These are phyloP conservation scores for Bradynema listronoti DNA, from an alignment of 1,140 invertebrate species.

Conservation along the genomic window DNA sequence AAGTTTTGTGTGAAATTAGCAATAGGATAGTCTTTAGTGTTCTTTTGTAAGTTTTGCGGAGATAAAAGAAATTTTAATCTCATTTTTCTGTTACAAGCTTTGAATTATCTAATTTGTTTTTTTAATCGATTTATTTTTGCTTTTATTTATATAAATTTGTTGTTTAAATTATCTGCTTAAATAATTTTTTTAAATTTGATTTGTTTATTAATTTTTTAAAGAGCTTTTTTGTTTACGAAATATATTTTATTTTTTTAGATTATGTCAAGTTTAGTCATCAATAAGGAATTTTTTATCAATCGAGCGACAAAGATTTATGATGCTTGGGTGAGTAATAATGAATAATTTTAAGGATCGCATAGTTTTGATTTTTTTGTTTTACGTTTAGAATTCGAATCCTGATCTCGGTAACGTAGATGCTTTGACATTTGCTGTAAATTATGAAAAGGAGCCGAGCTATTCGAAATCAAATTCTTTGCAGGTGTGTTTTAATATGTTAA, in stretches of 20 bases:
- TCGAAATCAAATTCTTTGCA: conserved; percentile 49
- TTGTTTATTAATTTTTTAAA: too few relatives aligned
- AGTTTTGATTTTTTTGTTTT: conserved; percentile 17
- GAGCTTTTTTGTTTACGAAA: conserved; percentile 2
- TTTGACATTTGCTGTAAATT: conserved; percentile 24
- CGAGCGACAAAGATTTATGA: conserved; percentile 39
- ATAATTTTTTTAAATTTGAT: neutral
- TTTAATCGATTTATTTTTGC: too few relatives aligned
- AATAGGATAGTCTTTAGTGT: too few relatives aligned
- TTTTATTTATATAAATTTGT: too few relatives aligned
- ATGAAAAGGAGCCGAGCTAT: conserved; percentile 12
- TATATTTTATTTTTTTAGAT: neutral
- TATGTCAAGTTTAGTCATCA: too few relatives aligned
- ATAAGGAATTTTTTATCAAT: conserved; percentile 41
- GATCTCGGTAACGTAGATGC: conserved; percentile 16
- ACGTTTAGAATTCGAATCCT: conserved; percentile 31
- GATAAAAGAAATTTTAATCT: too few relatives aligned
- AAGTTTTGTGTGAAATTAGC: too few relatives aligned
- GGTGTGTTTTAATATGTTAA: conserved; percentile 13
- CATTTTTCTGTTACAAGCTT: too few relatives aligned
- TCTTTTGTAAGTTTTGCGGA: too few relatives aligned
- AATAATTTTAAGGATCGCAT: conserved; percentile 19
- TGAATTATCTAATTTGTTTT: too few relatives aligned
- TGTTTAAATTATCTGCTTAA: conserved; percentile 1
- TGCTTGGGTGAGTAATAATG: conserved; percentile 30